Conservation (phyloP, 2,797 vertebrate species). For the Cryptoprocta ferox region DNA sequence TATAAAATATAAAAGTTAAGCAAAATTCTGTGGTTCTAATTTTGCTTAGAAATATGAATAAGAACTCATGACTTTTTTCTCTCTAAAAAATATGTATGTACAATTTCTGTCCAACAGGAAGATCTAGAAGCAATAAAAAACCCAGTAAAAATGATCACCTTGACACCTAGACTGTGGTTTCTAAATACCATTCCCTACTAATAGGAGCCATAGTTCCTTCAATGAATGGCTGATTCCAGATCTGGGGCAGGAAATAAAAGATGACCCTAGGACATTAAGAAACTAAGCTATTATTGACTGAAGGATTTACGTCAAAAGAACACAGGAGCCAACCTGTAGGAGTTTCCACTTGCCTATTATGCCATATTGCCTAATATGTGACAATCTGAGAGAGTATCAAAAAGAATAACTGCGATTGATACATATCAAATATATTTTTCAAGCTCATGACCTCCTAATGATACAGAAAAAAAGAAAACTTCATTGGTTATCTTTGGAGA, state of each 20-base stretch:
- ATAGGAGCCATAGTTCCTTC: neutral
- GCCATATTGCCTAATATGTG: neutral
- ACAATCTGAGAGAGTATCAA: neutral
- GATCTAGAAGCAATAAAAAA: constrained; percentile 31
- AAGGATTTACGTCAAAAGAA: neutral
- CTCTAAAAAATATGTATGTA: neutral
- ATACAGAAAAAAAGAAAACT: neutral
- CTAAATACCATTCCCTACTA: neutral
- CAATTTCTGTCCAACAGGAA: neutral
- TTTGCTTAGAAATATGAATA: constrained; percentile 9
- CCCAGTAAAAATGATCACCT: neutral
- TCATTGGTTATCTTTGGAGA: neutral
- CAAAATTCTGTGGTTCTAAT: neutral
- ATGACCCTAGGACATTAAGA: neutral
- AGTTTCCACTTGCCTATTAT: neutral
- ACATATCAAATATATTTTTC: neutral
- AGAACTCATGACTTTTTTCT: neutral
- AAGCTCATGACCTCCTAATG: neutral
- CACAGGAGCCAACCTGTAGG: neutral
- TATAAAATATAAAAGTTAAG: neutral
- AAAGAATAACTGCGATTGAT: neutral
- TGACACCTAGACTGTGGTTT: neutral
- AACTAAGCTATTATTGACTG: neutral
- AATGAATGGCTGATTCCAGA: neutral
- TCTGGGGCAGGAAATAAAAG: neutral